Evolutionary conservation across 2,797 vertebrate genomes (phyloP), one percentile per base, ranked within the genome.

Genomic region (Galagoides demidoff): DNA sequence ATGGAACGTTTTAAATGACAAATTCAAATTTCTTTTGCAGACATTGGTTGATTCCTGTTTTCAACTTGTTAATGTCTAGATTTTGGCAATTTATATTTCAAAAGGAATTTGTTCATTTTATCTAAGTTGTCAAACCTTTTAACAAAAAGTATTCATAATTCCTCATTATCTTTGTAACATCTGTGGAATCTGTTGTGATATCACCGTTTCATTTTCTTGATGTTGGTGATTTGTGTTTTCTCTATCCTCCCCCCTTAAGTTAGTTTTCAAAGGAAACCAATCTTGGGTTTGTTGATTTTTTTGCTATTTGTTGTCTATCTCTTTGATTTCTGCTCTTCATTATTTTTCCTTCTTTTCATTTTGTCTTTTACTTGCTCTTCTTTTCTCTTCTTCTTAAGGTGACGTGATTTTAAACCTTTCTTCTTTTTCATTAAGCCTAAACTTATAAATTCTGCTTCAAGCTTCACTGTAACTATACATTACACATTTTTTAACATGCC

Each of bases 331-430:
- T 22, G 57, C 11, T 73, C 43, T 84, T 64, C 78, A 49, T 66
- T 85, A n/a, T 61, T 89, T 82, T 79, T 79, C 39, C 10, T 76
- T 83, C 22, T 92, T 10, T 77, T 37, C 45, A 43, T 84, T 84
- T 49, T 78, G 61, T 92, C 25, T 82, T 76, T 70, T 78, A 68
- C 87, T 83, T 76, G 5, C n/a, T 78, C 16, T 74, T 78, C 31
- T 74, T 82, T 73, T 66, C 59, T 71, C 6, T 16, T 63, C 17
- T 84, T 84, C 13, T 71, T 89, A 89, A 71, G 31, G 20, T 45
- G 31, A 85, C 31, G 64, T 45, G 59, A 85, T 95, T 59, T 94
- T 86, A 86, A 86, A 91, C 13, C 25, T 81, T 90, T 78, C 20
- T 90, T 22, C 64, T 63, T 79, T 90, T 82, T 34, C 57, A 74